A percentile compares a stretch with the other conserved stretches of the same genome.
Conservation (phyloP, 2,888 invertebrate genomes). For the Acholoe squamosa region DNA sequence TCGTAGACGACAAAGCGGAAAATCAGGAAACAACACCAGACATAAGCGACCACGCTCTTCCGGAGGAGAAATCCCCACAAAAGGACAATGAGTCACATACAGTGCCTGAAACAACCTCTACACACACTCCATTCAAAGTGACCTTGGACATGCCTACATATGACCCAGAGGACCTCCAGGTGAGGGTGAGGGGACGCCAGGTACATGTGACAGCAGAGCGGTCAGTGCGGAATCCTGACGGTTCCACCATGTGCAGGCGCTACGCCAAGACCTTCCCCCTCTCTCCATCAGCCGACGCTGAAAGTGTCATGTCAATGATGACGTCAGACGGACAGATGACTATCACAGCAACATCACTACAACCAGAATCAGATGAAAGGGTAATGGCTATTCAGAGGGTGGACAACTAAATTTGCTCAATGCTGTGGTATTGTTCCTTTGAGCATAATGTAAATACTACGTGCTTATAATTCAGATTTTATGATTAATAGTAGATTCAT, state of each 20-base stretch:
- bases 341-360: neutral
- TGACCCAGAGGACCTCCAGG: neutral
- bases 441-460: too few relatives aligned
- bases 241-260: neutral
- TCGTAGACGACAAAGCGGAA: neutral
- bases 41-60: too few relatives aligned
- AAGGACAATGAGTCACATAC: neutral
- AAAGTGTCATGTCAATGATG: neutral
- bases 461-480: too few relatives aligned
- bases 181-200: neutral
- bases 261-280: neutral
- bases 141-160: neutral
- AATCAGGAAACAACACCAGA: neutral
- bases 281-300: neutral
- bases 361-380: neutral
- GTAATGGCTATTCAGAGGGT: neutral
- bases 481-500: too few relatives aligned
- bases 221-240: neutral
- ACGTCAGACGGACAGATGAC: neutral
- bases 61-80: too few relatives aligned
- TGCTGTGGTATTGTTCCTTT: too few relatives aligned
- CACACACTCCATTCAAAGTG: neutral
- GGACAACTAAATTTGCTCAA: neutral
- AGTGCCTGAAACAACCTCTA: neutral
- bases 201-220: neutral